A percentile compares a stretch with the other conserved stretches of the same genome.
These are phyloP conservation scores for Recurvirostra avosetta DNA, from an alignment of 2,113 vertebrate species.

Conservation along the genomic window DNA sequence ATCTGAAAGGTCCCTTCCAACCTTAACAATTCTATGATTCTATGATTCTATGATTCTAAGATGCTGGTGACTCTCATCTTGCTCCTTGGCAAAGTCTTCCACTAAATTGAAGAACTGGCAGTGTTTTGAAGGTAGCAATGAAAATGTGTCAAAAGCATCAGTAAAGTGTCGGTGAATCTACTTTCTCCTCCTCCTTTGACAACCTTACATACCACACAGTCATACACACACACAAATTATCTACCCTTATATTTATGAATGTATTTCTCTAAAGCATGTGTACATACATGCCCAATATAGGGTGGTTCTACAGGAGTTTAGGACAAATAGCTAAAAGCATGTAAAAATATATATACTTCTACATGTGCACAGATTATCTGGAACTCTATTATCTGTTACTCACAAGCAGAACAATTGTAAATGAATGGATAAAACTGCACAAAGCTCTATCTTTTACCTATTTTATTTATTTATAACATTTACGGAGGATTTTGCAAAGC, in stretches of 20 bases:
- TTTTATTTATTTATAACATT: slow-evolving; percentile 8
- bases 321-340: background rate
- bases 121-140: background rate
- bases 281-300: background rate
- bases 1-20: too few species aligned
- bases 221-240: background rate
- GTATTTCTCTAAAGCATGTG: background rate
- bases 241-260: background rate
- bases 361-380: background rate
- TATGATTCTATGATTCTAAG: too few species aligned
- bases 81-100: background rate
- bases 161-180: background rate
- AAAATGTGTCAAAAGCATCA: background rate
- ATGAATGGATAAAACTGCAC: background rate
- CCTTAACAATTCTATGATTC: too few species aligned
- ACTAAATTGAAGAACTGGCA: background rate
- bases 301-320: background rate
- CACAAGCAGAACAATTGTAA: background rate
- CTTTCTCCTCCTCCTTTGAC: background rate
- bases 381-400: background rate
- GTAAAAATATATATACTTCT: background rate
- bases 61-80: background rate
- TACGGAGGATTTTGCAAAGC: background rate
- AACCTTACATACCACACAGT: background rate
- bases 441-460: background rate